Percentiles rank a stretch among this genome's conserved stretches.
These are phyloP conservation scores for Chirona hameri DNA, from an alignment of 2,888 invertebrate species.

Conservation along the genomic window DNA sequence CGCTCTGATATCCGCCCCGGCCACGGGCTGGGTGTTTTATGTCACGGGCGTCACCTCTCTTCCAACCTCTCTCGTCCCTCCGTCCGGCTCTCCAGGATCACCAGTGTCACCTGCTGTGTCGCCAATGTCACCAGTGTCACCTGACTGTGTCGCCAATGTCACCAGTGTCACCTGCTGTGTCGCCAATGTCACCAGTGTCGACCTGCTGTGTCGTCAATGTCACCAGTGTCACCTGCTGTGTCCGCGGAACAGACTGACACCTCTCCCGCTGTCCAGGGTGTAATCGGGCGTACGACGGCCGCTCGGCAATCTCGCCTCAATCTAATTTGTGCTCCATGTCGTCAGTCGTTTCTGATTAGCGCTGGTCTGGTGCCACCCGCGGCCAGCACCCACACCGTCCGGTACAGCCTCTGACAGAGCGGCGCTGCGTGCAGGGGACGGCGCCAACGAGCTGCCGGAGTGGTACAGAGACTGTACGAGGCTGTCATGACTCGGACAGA, in stretches of 20 bases:
- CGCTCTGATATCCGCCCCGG: no score
- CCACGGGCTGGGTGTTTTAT: no score
- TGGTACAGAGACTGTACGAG: not conserved
- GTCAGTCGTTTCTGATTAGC: not conserved
- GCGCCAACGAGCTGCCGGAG: not conserved
- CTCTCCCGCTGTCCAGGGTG: not conserved
- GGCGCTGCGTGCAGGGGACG: not conserved
- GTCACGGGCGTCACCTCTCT: no score
- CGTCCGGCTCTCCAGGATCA: no score
- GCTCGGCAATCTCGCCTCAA: not conserved
- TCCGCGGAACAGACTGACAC: not conserved
- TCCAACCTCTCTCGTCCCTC: no score
- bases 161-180: no score
- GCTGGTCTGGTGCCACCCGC: slow-evolving; percentile 4
- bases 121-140: no score
- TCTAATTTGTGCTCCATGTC: not conserved
- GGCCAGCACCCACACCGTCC: not conserved
- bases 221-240: not conserved
- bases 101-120: no score
- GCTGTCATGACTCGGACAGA: not conserved
- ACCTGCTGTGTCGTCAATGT: not conserved
- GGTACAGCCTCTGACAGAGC: slow-evolving; percentile 6
- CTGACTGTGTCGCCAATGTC: no score
- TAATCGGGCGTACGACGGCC: not conserved
- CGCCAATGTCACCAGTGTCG: no score